Conservation (phyloP, 2,113 vertebrate species). For the Phaethon lepturus region DNA sequence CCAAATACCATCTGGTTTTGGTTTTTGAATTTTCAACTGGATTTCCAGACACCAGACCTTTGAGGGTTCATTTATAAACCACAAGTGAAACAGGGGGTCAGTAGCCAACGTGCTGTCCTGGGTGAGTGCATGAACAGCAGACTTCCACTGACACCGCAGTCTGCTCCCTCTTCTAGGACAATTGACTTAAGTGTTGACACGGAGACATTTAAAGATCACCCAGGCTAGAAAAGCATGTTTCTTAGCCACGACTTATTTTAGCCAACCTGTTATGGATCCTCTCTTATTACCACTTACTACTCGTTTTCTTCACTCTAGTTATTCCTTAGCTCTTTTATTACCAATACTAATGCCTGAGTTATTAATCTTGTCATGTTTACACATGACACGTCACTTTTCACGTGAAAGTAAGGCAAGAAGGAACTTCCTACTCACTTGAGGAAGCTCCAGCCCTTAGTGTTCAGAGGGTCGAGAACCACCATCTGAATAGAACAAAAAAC, state of each 20-base stretch:
- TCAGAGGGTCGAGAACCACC: not conserved
- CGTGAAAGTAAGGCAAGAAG: not conserved
- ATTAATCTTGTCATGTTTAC: not conserved
- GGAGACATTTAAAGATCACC: not conserved
- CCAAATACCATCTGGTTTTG: slow-evolving; percentile 36
- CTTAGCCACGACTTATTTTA: not conserved
- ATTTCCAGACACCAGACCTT: not conserved
- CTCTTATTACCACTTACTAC: not conserved
- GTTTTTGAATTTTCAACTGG: not conserved
- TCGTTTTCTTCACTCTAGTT: not conserved
- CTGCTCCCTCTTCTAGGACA: not conserved
- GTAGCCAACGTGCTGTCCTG: not conserved
- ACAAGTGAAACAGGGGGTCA: not conserved
- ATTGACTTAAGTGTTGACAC: not conserved
- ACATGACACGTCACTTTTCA: not conserved
- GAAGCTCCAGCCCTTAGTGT: not conserved
- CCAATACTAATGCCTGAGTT: not conserved
- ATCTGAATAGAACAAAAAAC: not conserved
- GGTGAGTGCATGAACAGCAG: not conserved
- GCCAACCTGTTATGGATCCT: not conserved
- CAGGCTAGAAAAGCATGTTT: not conserved
- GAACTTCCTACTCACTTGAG: not conserved
- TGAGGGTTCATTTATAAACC: not conserved
- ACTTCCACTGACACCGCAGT: not conserved
- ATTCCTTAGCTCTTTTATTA: not conserved